These are phyloP conservation scores for Hanleya hanleyi DNA, from an alignment of 2,888 invertebrate genomes.

Conservation along the genomic window DNA sequence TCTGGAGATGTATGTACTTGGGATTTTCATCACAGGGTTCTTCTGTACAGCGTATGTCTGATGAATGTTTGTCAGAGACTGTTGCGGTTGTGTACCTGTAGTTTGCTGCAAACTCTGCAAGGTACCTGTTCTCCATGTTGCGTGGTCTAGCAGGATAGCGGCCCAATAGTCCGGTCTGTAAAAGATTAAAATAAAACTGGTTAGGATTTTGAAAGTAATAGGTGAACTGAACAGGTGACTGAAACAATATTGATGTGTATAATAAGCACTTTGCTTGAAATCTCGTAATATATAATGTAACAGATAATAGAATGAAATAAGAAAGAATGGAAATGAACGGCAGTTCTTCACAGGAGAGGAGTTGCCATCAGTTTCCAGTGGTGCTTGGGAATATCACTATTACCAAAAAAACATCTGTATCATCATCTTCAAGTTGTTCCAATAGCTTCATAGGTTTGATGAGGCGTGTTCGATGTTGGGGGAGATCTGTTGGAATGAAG, in stretches of 20 bases:
- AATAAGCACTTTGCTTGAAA: no score
- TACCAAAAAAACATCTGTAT: slow-evolving; percentile 15
- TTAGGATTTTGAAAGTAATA: no score
- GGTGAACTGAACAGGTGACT: no score
- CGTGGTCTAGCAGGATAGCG: slow-evolving; percentile 52
- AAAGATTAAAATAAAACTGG: slow-evolving; percentile 14
- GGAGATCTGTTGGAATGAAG: slow-evolving; percentile 40
- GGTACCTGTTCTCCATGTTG: slow-evolving; percentile 49
- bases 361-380: neutral
- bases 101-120: slow-evolving; percentile 53
- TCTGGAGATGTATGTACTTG: slow-evolving; percentile 19
- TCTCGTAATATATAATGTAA: no score
- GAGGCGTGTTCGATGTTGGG: slow-evolving; percentile 45
- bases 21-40: neutral
- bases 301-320: no score
- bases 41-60: neutral
- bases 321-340: no score
- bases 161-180: slow-evolving; percentile 38
- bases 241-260: no score
- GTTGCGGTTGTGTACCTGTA: slow-evolving; percentile 9
- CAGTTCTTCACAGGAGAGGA: neutral
- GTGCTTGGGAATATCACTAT: neutral
- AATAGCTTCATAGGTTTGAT: slow-evolving; percentile 45
- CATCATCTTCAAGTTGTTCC: slow-evolving; percentile 31
- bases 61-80: neutral